A percentile compares a stretch with the other conserved stretches of the same genome.
Conservation (phyloP, 1,140 invertebrate species). For the Manduca sexta region DNA sequence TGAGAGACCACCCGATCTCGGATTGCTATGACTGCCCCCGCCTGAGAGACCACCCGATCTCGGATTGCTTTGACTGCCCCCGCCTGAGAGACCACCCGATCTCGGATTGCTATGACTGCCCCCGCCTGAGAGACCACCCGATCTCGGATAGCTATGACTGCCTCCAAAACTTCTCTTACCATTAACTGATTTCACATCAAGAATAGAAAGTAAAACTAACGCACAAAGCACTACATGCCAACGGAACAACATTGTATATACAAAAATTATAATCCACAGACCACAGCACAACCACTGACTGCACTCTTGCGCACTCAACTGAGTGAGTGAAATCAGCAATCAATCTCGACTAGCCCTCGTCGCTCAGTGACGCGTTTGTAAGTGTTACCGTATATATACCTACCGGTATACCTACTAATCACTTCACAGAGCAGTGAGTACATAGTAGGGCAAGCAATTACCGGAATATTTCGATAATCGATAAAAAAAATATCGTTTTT, state of each 20-base stretch:
- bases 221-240: conserved; percentile 24
- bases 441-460: no score
- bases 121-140: conserved; percentile 34
- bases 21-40: conserved; percentile 34
- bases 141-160: conserved; percentile 31
- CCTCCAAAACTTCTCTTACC: conserved; percentile 35
- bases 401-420: no score
- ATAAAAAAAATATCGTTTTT: no score
- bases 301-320: conserved; percentile 17
- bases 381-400: no score
- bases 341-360: no score
- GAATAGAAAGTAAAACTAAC: conserved; percentile 31
- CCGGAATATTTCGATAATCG: no score
- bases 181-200: conserved; percentile 20
- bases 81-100: conserved; percentile 21
- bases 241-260: conserved; percentile 6
- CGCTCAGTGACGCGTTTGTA: no score
- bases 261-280: neutral
- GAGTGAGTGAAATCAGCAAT: neutral
- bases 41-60: conserved; percentile 29
- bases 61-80: conserved; percentile 23
- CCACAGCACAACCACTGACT: neutral
- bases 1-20: conserved; percentile 34
- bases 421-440: no score
- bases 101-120: conserved; percentile 26